Percentiles rank a stretch among this genome's conserved stretches.
These are phyloP conservation scores for Cheilosia vernalis DNA, from an alignment of 2,888 invertebrate species.

Conservation along the genomic window DNA sequence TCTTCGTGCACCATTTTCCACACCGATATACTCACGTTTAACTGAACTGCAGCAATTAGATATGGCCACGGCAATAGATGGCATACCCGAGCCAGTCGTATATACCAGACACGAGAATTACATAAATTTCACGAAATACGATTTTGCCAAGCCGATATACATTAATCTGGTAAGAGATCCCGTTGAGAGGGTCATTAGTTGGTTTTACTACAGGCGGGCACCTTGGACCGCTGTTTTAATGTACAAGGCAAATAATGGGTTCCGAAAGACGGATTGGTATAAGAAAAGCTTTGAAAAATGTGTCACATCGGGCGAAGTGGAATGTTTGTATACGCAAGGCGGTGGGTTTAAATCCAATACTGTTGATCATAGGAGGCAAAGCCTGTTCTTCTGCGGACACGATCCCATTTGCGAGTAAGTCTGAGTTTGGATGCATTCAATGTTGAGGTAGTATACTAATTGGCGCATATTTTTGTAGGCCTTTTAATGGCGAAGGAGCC, in stretches of 20 bases:
- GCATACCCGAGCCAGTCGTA: constrained; percentile 88
- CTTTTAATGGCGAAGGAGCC: constrained; percentile 91
- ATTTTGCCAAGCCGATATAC: constrained; percentile 92
- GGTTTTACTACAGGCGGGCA: constrained; percentile 95
- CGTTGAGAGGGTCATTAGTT: constrained; percentile 93
- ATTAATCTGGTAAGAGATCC: constrained; percentile 95
- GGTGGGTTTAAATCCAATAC: constrained; percentile 90
- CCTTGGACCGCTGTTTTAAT: constrained; percentile 86
- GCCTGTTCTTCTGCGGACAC: constrained; percentile 95
- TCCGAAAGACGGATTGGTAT: constrained; percentile 85
- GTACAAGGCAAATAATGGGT: constrained; percentile 74
- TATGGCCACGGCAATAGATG: constrained; percentile 90
- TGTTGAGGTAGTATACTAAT: not conserved
- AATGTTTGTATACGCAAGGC: constrained; percentile 91
- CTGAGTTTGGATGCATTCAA: not conserved
- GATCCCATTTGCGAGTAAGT: constrained; percentile 90
- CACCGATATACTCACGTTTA: constrained; percentile 71
- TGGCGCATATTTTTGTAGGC: constrained; percentile 85
- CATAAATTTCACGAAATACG: constrained; percentile 91
- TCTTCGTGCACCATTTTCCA: constrained; percentile 86
- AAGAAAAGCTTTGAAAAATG: constrained; percentile 94
- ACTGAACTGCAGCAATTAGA: constrained; percentile 81
- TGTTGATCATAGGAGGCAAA: constrained; percentile 92
- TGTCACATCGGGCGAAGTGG: constrained; percentile 90
- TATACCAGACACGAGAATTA: constrained; percentile 95